Percentiles rank a stretch among this genome's conserved stretches.
Conservation (phyloP, 2,113 vertebrate genomes). For the Periophthalmus modestus region DNA sequence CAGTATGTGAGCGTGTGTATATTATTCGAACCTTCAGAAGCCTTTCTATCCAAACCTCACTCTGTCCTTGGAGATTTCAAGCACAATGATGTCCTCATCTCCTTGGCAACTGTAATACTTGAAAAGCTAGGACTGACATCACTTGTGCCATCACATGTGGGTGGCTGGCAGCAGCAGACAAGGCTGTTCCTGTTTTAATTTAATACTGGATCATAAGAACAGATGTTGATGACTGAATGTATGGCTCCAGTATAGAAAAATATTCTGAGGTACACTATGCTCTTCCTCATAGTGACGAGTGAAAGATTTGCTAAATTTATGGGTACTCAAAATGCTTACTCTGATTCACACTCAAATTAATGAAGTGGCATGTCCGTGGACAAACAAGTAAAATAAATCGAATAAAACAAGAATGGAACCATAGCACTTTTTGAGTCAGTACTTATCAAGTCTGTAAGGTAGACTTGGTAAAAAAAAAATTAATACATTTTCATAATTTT, state of each 20-base stretch:
- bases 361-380: too few relatives aligned
- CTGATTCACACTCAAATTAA: not conserved
- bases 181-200: slow-evolving; percentile 45
- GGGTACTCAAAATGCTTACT: not conserved
- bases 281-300: not conserved
- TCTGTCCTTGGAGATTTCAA: slow-evolving; percentile 70
- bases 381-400: not conserved
- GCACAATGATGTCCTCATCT: slow-evolving; percentile 75
- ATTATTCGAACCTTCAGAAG: slow-evolving; percentile 66
- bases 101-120: slow-evolving; percentile 75
- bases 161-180: slow-evolving; percentile 58
- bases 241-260: not conserved
- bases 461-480: slow-evolving; percentile 14
- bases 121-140: slow-evolving; percentile 72
- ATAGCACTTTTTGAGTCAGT: slow-evolving; percentile 19
- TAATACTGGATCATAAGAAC: slow-evolving; percentile 26
- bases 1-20: slow-evolving; percentile 21
- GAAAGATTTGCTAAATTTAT: not conserved
- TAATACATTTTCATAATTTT: slow-evolving; percentile 17
- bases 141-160: slow-evolving; percentile 69
- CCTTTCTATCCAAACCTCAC: slow-evolving; percentile 66
- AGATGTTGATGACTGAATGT: slow-evolving; percentile 15
- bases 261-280: not conserved
- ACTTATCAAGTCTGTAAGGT: not conserved
- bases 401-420: not conserved